These are phyloP conservation scores for Percopsis transmontana DNA, from an alignment of 2,113 vertebrate species.

Conservation along the genomic window DNA sequence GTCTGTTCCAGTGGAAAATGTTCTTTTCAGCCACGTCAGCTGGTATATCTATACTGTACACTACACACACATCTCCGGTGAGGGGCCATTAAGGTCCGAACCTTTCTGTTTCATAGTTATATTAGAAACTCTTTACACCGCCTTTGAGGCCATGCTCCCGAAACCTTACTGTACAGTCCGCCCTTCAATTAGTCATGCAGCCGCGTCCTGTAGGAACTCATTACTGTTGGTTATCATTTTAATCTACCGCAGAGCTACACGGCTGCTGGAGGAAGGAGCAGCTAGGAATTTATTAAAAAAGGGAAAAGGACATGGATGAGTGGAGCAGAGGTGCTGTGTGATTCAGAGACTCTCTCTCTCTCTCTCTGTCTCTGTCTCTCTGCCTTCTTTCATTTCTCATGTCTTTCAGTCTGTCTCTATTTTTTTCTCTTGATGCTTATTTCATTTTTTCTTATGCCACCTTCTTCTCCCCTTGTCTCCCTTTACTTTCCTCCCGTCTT, in stretches of 20 bases:
- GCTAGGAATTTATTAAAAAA: slow-evolving; percentile 64
- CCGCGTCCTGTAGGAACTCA: slow-evolving; percentile 70
- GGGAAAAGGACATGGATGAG: slow-evolving; percentile 57
- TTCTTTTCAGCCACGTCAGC: not conserved
- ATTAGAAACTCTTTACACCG: slow-evolving; percentile 11
- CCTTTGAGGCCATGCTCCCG: slow-evolving; percentile 30
- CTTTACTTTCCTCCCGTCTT: not conserved
- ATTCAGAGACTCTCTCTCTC: slow-evolving; percentile 6
- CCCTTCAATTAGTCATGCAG: slow-evolving; percentile 66
- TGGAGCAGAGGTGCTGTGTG: slow-evolving; percentile 29
- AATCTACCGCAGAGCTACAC: slow-evolving; percentile 45
- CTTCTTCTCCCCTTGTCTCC: not conserved
- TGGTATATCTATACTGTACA: not conserved
- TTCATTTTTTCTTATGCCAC: not conserved
- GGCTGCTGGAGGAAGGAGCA: slow-evolving; percentile 10
- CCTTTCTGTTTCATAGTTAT: slow-evolving; percentile 32
- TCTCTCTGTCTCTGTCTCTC: not conserved
- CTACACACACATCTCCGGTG: slow-evolving; percentile 1
- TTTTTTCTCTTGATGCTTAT: too few species aligned
- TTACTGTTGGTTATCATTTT: slow-evolving; percentile 71
- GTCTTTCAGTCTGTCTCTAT: not conserved
- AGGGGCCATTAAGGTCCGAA: slow-evolving; percentile 22
- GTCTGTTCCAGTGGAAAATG: not conserved
- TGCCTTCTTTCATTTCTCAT: not conserved
- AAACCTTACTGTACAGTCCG: slow-evolving; percentile 45